phyloP scores from a whole-genome alignment of 2,797 vertebrate species.

The Heterohyrax brucei region DNA sequence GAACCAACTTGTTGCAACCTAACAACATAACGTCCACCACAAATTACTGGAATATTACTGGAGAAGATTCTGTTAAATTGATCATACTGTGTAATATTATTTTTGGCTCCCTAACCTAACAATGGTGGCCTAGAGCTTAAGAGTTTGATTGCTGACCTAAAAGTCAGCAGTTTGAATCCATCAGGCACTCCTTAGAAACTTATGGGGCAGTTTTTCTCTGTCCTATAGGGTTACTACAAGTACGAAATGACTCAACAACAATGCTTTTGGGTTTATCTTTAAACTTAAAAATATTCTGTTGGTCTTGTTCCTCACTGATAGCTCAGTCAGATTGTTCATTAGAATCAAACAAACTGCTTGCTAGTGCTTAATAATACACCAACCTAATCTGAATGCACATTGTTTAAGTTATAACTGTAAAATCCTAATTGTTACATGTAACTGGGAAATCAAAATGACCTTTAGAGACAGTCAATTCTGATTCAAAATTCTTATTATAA shows the following conservation, averaged over 20 bases:
- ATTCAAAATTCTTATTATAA: slow-evolving; percentile 88
- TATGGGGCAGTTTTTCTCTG: too few species aligned
- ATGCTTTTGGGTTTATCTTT: too few species aligned
- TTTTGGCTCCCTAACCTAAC: not conserved
- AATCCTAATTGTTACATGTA: slow-evolving; percentile 83
- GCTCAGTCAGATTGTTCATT: not conserved
- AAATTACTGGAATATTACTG: slow-evolving; percentile 47
- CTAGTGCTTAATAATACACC: slow-evolving; percentile 75
- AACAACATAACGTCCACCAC: too few species aligned
- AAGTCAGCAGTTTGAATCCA: too few species aligned
- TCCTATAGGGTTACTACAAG: too few species aligned
- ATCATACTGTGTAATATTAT: not conserved
- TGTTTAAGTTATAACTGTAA: slow-evolving; percentile 81
- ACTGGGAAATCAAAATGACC: slow-evolving; percentile 87
- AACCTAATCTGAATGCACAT: slow-evolving; percentile 76
- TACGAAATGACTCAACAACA: too few species aligned
- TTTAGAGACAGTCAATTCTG: slow-evolving; percentile 77
- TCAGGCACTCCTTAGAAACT: too few species aligned
- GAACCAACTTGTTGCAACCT: too few species aligned
- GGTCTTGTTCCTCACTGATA: slow-evolving; percentile 77
- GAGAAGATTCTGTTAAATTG: not conserved
- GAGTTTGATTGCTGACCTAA: too few species aligned
- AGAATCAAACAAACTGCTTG: slow-evolving; percentile 76
- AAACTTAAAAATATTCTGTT: slow-evolving; percentile 29
- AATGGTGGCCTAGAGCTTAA: not conserved